Evolutionary conservation across 2,797 vertebrate genomes (phyloP).

Genomic region (Diplodus sargus): DNA sequence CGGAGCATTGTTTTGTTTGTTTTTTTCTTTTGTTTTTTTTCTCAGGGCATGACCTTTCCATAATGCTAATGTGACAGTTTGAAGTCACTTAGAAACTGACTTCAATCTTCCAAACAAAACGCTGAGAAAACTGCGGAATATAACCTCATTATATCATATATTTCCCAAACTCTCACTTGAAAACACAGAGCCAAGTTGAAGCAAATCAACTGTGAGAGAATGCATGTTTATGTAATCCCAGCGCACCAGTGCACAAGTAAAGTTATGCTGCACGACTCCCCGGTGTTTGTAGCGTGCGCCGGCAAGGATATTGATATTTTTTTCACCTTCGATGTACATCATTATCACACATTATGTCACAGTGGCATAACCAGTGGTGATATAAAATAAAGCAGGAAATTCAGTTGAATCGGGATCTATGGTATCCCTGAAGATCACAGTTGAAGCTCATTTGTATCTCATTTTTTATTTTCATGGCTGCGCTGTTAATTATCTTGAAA

Average conservation of each 20-base stretch:
- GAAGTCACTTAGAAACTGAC: conserved; percentile 37
- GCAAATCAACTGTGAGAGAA: conserved; percentile 51
- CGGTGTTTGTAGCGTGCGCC: conserved; percentile 22
- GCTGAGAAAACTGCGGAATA: conserved; percentile 26
- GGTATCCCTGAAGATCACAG: not conserved
- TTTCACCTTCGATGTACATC: conserved; percentile 20
- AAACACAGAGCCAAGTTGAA: conserved; percentile 32
- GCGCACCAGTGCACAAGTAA: conserved; percentile 51
- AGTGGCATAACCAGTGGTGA: not conserved
- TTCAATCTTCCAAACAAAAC: conserved; percentile 27
- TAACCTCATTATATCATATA: conserved; percentile 64
- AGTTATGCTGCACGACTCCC: conserved; percentile 52
- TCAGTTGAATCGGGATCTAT: not conserved
- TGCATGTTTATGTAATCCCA: conserved; percentile 61
- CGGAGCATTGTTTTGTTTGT: conserved; percentile 1
- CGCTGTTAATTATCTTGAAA: conserved; percentile 18
- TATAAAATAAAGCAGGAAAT: not conserved
- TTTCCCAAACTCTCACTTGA: conserved; percentile 36
- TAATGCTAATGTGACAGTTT: conserved; percentile 46
- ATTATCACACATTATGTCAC: conserved; percentile 7
- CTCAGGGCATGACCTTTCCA: conserved; percentile 34
- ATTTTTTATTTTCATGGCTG: conserved; percentile 4
- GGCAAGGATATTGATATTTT: conserved; percentile 6
- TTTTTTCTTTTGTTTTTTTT: conserved; percentile 15
- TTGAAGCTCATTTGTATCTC: not conserved